Conservation (phyloP, 2,888 invertebrate genomes). For the Lasioglossum marginatum region DNA sequence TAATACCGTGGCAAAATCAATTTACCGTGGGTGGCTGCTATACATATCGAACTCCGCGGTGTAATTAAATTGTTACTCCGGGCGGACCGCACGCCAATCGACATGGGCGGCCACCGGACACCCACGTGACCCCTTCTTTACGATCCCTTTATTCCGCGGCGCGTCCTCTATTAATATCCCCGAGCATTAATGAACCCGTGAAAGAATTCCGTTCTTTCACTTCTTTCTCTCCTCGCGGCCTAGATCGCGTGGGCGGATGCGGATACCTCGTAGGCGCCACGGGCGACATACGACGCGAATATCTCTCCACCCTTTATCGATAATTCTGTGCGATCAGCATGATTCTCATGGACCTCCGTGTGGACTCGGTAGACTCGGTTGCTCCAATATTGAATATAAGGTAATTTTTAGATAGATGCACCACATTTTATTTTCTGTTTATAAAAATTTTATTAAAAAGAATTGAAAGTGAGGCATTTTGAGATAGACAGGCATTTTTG, state of each 20-base stretch:
- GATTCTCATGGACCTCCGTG: constrained; percentile 47
- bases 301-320: constrained; percentile 25
- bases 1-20: constrained; percentile 84
- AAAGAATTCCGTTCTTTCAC: constrained; percentile 52
- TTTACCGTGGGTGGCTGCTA: constrained; percentile 84
- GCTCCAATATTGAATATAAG: too few species aligned
- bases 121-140: constrained; percentile 76
- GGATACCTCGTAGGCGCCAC: constrained; percentile 58
- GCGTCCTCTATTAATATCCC: constrained; percentile 80
- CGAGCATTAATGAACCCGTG: constrained; percentile 76
- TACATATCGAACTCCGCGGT: constrained; percentile 79
- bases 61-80: constrained; percentile 85
- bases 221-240: constrained; percentile 26
- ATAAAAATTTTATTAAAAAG: too few species aligned
- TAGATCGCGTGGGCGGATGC: constrained; percentile 61
- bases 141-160: constrained; percentile 77
- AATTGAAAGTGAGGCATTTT: too few species aligned
- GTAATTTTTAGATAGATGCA: too few species aligned
- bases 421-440: too few species aligned
- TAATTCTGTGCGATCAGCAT: constrained; percentile 8
- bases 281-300: constrained; percentile 10
- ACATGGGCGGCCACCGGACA: constrained; percentile 83
- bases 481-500: too few species aligned
- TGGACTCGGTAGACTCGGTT: neutral
- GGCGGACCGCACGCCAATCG: constrained; percentile 84